These are phyloP conservation scores for Corythaixoides concolor DNA, from an alignment of 2,113 vertebrate species.

Conservation along the genomic window DNA sequence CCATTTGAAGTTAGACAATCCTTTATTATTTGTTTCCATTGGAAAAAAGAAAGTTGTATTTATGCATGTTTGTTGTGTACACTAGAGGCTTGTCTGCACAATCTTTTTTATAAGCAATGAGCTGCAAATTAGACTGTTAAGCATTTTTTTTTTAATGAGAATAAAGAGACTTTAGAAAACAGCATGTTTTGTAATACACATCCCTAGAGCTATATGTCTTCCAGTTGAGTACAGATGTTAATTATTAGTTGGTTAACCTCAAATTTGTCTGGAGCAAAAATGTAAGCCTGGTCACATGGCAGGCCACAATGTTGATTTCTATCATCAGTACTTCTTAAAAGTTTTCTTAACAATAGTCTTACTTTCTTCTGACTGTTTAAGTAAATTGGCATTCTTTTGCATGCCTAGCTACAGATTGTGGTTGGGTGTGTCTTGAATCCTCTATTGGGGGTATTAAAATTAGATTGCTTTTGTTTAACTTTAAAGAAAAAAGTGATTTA, in stretches of 20 bases:
- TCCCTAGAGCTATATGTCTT: conserved; percentile 49
- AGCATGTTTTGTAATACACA: conserved; percentile 40
- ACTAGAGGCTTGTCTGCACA: conserved; percentile 4
- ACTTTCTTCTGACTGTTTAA: neutral
- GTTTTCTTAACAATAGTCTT: neutral
- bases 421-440: neutral
- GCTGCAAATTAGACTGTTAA: conserved; percentile 12
- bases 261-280: conserved; percentile 24
- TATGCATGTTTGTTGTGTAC: neutral
- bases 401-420: neutral
- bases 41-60: neutral
- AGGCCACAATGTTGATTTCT: conserved; percentile 1
- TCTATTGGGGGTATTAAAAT: neutral
- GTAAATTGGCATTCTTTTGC: neutral
- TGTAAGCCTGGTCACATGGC: conserved; percentile 19
- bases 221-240: conserved; percentile 48
- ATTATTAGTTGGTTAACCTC: conserved; percentile 66
- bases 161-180: conserved; percentile 30
- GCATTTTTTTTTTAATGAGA: neutral
- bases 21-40: neutral
- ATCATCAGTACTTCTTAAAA: neutral
- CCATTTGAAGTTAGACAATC: neutral
- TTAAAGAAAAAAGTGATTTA: neutral
- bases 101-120: conserved; percentile 3
- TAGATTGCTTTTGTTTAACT: neutral